Evolutionary conservation across 2,888 invertebrate species (phyloP).

Genomic region (Malachius bipustulatus): DNA sequence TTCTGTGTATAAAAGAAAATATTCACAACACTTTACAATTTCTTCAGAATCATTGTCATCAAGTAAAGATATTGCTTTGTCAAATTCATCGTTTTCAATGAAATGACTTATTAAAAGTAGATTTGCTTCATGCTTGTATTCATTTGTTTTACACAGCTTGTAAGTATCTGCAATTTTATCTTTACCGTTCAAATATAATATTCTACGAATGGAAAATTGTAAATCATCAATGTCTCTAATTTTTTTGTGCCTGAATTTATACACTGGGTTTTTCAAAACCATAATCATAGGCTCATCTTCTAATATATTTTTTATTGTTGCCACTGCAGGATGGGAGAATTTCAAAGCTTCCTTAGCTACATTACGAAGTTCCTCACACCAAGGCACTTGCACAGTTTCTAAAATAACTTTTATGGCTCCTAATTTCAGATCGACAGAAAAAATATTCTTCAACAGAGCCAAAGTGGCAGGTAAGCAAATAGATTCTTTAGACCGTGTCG

Average conservation of each 20-base stretch:
- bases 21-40: conserved; percentile 10
- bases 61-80: conserved; percentile 28
- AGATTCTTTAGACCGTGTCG: conserved; percentile 23
- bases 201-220: conserved; percentile 27
- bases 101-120: conserved; percentile 10
- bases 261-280: conserved; percentile 38
- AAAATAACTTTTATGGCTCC: conserved; percentile 24
- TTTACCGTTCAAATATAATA: conserved; percentile 30
- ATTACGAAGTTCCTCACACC: conserved; percentile 25
- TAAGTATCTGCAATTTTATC: conserved; percentile 34
- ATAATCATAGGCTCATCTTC: conserved; percentile 35
- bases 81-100: conserved; percentile 24
- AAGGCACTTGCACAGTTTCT: conserved; percentile 26
- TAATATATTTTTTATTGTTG: conserved; percentile 31
- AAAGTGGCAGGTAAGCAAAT: conserved; percentile 24
- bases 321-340: conserved; percentile 30
- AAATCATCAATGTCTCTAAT: conserved; percentile 27
- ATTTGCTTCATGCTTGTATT: conserved; percentile 26
- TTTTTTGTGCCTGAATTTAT: conserved; percentile 28
- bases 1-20: background rate
- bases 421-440: conserved; percentile 23
- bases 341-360: conserved; percentile 23
- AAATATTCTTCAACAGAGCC: conserved; percentile 25
- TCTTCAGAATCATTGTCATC: conserved; percentile 25
- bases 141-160: conserved; percentile 20